Base-by-base conservation (phyloP, 2,113 vertebrate genomes). In the Oreochromis spilurus region DNA sequence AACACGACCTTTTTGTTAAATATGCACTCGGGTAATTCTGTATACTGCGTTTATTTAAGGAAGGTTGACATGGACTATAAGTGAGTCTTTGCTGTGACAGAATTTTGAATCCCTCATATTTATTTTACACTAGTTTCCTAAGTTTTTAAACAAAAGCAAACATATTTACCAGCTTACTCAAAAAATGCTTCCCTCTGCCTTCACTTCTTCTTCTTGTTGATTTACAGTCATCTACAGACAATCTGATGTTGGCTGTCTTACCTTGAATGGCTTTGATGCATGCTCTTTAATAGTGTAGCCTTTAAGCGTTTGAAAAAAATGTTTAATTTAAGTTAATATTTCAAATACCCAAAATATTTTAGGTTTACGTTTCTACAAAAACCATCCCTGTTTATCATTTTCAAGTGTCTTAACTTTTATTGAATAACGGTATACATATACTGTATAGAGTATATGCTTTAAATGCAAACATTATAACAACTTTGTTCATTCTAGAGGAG, bases 1-100 rank as follows among this genome's bases (percentile, higher is more conserved):
- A 72, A 43, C 65, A 53, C 53, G 45, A 83, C 87, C 84, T 87
- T 89, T 87, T 84, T 70, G 26, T 84, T 81, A 85, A 43, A 43
- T 55, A 81, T 84, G 58, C 31, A 83, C 55, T 54, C 57, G 55
- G 62, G 72, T 65, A 77, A 53, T 38, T 87, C 58, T 82, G 34
- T 67, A 53, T 21, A 7, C n/a, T 60, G 2, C 9, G 3, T 14
- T 82, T 54, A 62, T 21, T 31, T 82, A 78, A 79, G 24, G 12
- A 38, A 70, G 16, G 43, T 29, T 60, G 81, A 55, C 82, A 72
- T 79, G 57, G 31, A 36, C 50, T 19, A 17, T 10, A n/a, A 86
- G 38, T 31, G 6, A 2, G 40, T 58, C n/a, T 36, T 45, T 60
- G 14, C n/a, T 48, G 4, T 72, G 38, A 72, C 67, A 10, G 38